Conservation (phyloP, 2,113 vertebrate genomes). For the Grus americana region DNA sequence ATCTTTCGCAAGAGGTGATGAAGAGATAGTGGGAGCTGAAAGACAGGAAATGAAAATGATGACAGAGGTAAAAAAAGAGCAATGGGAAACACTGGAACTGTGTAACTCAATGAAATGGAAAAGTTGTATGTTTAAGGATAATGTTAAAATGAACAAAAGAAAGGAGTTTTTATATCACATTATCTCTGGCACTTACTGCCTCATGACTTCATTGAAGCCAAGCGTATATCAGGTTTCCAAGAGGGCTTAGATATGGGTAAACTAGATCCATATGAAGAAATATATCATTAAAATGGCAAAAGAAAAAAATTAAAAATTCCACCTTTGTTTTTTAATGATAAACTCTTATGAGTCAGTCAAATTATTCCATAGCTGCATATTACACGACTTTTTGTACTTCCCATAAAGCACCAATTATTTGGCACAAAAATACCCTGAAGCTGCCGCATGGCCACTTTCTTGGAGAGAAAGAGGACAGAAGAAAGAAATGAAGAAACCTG, state of each 20-base stretch:
- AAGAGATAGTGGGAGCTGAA: neutral
- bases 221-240: neutral
- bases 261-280: neutral
- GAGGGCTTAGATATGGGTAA: neutral
- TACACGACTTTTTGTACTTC: neutral
- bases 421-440: neutral
- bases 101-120: neutral
- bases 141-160: neutral
- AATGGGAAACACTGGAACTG: neutral
- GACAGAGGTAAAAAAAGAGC: neutral
- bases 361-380: neutral
- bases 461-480: neutral
- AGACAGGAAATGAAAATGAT: neutral
- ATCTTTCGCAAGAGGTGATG: neutral
- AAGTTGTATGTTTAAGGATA: neutral
- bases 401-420: neutral
- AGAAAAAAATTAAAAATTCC: neutral
- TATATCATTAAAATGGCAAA: neutral
- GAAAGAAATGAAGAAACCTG: neutral
- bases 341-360: neutral
- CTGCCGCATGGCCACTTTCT: neutral
- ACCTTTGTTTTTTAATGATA: no score
- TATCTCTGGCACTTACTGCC: neutral
- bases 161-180: neutral
- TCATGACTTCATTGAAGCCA: neutral